These are phyloP conservation scores for Orientallactaga bullata DNA, from an alignment of 2,113 vertebrate species.

Conservation along the genomic window DNA sequence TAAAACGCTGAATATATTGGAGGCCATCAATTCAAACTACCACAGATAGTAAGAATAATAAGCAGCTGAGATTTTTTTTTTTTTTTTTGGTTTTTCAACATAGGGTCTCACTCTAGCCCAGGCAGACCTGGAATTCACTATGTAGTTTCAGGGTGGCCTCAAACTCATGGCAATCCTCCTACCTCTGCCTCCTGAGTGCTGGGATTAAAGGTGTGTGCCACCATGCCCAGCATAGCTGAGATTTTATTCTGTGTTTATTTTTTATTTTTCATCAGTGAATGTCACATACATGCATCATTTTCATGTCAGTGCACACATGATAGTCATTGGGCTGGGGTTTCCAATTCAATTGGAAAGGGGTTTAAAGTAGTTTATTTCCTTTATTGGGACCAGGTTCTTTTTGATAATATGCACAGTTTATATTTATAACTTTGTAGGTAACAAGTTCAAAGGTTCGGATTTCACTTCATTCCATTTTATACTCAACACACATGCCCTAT, in stretches of 20 bases:
- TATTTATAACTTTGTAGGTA: neutral
- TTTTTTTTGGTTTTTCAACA: too few species aligned
- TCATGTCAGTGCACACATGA: neutral
- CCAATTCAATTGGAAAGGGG: neutral
- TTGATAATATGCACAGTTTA: neutral
- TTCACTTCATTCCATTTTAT: neutral
- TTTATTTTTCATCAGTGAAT: neutral
- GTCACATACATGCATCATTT: neutral
- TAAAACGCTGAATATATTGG: too few species aligned
- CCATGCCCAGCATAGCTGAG: neutral
- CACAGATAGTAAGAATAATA: too few species aligned
- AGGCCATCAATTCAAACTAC: too few species aligned
- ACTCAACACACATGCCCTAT: neutral
- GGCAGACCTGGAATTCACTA: too few species aligned
- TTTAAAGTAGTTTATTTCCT: neutral
- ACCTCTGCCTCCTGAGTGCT: too few species aligned
- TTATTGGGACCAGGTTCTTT: neutral
- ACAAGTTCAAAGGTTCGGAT: neutral
- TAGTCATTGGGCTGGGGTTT: neutral
- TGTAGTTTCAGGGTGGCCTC: too few species aligned
- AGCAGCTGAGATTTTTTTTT: too few species aligned
- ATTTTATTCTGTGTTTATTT: constrained; percentile 1
- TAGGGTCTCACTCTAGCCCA: too few species aligned
- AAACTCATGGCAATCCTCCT: too few species aligned
- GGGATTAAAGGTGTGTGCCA: too few species aligned